phyloP scores from a whole-genome alignment of 1,140 invertebrate species.

The Lysiphlebus fabarum region DNA sequence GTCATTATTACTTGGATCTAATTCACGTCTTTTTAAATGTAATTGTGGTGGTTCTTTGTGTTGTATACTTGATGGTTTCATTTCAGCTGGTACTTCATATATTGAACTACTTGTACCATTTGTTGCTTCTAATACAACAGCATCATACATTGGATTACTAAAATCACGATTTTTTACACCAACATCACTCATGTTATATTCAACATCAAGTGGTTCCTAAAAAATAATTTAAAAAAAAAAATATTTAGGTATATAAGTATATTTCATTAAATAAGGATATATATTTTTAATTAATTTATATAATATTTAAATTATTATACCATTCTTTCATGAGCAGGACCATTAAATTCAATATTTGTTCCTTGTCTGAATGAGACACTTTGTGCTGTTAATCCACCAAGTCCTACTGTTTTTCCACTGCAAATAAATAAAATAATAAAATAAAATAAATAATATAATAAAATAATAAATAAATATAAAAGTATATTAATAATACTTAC shows the following conservation, averaged over 20 bases:
- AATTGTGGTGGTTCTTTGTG: conserved; percentile 72
- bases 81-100: conserved; percentile 75
- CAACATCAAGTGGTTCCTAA: conserved; percentile 68
- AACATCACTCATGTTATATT: conserved; percentile 72
- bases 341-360: conserved; percentile 88
- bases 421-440: conserved; percentile 35
- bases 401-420: conserved; percentile 72
- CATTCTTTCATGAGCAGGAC: conserved; percentile 55
- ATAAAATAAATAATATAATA: conserved; percentile 6
- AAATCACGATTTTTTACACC: conserved; percentile 81
- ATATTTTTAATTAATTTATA: too few relatives aligned
- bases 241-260: not conserved
- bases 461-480: conserved; percentile 4
- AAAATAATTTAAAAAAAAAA: conserved; percentile 22
- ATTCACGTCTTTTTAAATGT: conserved; percentile 70
- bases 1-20: conserved; percentile 78
- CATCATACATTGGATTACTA: conserved; percentile 95
- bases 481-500: conserved; percentile 71
- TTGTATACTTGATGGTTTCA: conserved; percentile 74
- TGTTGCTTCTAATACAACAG: conserved; percentile 60
- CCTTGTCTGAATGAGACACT: conserved; percentile 95
- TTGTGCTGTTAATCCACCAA: conserved; percentile 75
- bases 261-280: too few relatives aligned
- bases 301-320: conserved; percentile 27
- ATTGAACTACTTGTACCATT: conserved; percentile 66